A percentile compares a stretch with the other conserved stretches of the same genome.
Evolutionary conservation across 2,113 vertebrate genomes (phyloP).

Genomic region (Diphyllodes magnificus): DNA sequence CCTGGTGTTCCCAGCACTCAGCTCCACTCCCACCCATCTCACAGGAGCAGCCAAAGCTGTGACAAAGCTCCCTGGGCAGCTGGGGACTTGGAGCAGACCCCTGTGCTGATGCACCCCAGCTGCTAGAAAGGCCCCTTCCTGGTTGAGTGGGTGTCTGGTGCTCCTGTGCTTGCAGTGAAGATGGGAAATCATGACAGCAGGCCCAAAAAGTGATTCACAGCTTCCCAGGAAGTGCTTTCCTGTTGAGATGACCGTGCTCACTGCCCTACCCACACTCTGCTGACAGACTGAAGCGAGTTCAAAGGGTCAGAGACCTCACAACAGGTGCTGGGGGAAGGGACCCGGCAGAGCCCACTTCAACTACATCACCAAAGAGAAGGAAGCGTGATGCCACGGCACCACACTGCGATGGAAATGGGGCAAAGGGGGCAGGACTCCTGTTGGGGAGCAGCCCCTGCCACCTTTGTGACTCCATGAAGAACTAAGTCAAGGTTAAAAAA

Average conservation of each 20-base stretch:
- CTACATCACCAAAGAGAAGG: background rate
- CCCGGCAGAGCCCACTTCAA: fast-evolving
- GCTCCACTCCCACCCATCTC: fast-evolving
- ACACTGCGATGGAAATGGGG: fast-evolving
- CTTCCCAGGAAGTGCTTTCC: background rate
- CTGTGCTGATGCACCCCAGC: fast-evolving
- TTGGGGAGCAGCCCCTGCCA: fast-evolving
- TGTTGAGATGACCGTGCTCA: background rate
- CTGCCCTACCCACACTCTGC: background rate
- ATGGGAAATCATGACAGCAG: background rate
- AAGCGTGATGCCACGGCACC: fast-evolving
- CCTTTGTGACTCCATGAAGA: background rate
- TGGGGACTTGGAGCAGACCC: background rate
- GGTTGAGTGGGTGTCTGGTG: background rate
- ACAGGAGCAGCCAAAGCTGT: background rate
- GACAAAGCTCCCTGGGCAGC: background rate
- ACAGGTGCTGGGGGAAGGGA: background rate
- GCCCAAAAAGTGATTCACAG: background rate
- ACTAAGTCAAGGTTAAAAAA: background rate
- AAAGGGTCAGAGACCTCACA: background rate
- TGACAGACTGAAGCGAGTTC: background rate
- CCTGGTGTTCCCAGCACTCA: background rate
- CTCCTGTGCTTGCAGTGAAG: background rate
- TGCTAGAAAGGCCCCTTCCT: background rate
- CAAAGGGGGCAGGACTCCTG: background rate